Conservation (phyloP, 2,797 vertebrate genomes). For the Lithobates pipiens region DNA sequence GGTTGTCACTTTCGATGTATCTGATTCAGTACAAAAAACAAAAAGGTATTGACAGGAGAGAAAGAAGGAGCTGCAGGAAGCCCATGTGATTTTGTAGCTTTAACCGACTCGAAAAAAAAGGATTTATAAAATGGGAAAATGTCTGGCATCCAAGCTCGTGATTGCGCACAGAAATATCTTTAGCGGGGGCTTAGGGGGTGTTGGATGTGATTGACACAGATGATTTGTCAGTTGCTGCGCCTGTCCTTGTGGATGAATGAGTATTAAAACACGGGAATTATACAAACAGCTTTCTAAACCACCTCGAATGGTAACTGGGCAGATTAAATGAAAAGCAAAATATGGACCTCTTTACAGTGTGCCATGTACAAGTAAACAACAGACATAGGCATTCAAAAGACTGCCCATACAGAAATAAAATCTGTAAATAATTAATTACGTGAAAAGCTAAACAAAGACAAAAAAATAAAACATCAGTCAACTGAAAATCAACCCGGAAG, state of each 20-base stretch:
- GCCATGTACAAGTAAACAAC: neutral
- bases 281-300: slow-evolving; percentile 31
- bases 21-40: slow-evolving; percentile 5
- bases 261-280: slow-evolving; percentile 35
- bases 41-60: slow-evolving; percentile 26
- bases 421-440: slow-evolving; percentile 45
- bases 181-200: slow-evolving; percentile 11
- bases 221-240: slow-evolving; percentile 28
- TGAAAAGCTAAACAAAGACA: slow-evolving; percentile 25
- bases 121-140: slow-evolving; percentile 15
- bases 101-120: neutral
- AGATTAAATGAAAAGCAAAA: slow-evolving; percentile 32
- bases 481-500: slow-evolving; percentile 15
- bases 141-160: slow-evolving; percentile 25
- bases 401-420: slow-evolving; percentile 9
- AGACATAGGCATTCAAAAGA: neutral
- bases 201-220: slow-evolving; percentile 43
- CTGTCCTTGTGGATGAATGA: slow-evolving; percentile 38
- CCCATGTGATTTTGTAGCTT: slow-evolving; percentile 33
- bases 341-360: neutral
- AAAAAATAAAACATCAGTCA: slow-evolving; percentile 27
- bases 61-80: neutral
- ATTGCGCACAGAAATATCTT: slow-evolving; percentile 38
- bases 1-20: slow-evolving; percentile 27
- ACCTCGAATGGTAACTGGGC: neutral